Percentiles rank a stretch among this genome's conserved stretches.
Evolutionary conservation across 2,888 invertebrate species (phyloP).

Genomic region (Nipponacmea schrenckii): DNA sequence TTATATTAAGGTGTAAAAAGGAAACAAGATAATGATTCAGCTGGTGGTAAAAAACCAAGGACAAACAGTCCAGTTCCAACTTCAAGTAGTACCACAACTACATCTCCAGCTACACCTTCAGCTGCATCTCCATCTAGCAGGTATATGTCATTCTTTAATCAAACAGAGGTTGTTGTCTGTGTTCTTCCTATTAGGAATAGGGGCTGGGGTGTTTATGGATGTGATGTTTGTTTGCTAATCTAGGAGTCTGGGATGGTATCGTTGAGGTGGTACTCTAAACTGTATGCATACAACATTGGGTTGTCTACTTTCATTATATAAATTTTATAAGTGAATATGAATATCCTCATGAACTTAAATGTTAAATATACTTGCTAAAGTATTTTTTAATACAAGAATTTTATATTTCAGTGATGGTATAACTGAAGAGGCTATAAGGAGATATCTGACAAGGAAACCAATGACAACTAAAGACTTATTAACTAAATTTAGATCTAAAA

Average conservation of each 20-base stretch:
- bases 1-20: slow-evolving; percentile 43
- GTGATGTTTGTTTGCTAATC: no score
- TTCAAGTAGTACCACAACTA: slow-evolving; percentile 11
- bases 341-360: no score
- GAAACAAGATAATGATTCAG: slow-evolving; percentile 49
- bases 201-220: no score
- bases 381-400: slow-evolving; percentile 7
- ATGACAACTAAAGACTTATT: slow-evolving; percentile 96
- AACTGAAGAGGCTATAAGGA: slow-evolving; percentile 92
- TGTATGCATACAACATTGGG: no score
- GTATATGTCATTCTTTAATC: neutral
- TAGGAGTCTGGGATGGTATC: no score
- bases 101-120: neutral
- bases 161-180: no score
- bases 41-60: slow-evolving; percentile 48
- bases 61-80: slow-evolving; percentile 44
- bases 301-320: no score
- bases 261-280: no score
- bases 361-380: no score
- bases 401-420: slow-evolving; percentile 70
- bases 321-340: no score
- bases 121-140: neutral
- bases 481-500: slow-evolving; percentile 94
- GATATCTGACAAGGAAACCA: slow-evolving; percentile 94
- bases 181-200: no score